Evolutionary conservation across 2,888 invertebrate species (phyloP).

Genomic region (Melitaea athalia): DNA sequence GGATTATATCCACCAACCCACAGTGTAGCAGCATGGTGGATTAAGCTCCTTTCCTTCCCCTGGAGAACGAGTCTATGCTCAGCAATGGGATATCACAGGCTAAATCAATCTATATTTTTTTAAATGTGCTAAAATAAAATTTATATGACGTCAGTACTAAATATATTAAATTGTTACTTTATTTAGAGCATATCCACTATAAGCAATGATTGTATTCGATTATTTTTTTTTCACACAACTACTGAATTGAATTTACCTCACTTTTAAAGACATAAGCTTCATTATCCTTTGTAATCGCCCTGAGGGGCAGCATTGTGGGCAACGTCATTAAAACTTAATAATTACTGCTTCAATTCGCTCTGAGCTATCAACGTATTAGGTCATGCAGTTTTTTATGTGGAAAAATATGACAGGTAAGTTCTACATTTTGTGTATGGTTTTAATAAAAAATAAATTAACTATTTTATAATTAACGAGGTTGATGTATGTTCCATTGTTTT

Average conservation of each 20-base stretch:
- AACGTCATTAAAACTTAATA: slow-evolving; percentile 77
- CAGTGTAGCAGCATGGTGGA: too few relatives aligned
- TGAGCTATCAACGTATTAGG: slow-evolving; percentile 46
- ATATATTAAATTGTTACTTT: too few relatives aligned
- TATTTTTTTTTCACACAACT: not conserved
- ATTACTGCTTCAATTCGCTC: slow-evolving; percentile 65
- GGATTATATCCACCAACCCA: too few relatives aligned
- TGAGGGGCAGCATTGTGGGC: slow-evolving; percentile 58
- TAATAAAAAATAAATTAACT: too few relatives aligned
- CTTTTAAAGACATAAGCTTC: slow-evolving; percentile 53
- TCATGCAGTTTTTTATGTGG: slow-evolving; percentile 3
- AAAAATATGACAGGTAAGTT: slow-evolving; percentile 7
- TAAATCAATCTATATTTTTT: too few relatives aligned
- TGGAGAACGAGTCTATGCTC: too few relatives aligned
- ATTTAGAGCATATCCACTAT: not conserved
- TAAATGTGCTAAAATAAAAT: too few relatives aligned
- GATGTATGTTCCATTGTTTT: too few relatives aligned
- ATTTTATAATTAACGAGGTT: too few relatives aligned
- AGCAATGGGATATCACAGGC: too few relatives aligned
- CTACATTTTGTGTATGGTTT: not conserved
- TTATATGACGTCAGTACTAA: too few relatives aligned
- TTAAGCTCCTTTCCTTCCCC: too few relatives aligned
- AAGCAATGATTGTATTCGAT: not conserved
- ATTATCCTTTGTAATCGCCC: slow-evolving; percentile 72
- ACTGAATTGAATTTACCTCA: not conserved